Conservation (phyloP, 2,797 vertebrate species). For the Lepilemur septentrionalis region DNA sequence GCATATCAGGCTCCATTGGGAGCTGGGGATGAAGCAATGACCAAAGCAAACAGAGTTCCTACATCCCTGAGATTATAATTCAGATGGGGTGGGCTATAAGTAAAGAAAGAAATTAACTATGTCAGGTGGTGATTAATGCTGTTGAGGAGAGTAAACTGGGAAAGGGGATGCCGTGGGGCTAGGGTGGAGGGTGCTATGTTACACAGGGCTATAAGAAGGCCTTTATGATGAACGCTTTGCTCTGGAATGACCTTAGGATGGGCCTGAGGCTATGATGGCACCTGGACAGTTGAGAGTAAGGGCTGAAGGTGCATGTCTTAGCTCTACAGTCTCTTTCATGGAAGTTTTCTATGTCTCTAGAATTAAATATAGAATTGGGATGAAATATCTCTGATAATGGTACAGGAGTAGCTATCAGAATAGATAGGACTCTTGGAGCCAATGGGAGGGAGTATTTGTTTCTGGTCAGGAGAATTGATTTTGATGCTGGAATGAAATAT, state of each 20-base stretch:
- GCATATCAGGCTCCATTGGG: neutral
- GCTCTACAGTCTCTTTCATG: neutral
- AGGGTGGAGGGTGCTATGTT: no score
- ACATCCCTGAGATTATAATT: neutral
- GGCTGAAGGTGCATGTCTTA: neutral
- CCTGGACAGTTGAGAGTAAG: neutral
- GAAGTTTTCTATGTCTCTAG: neutral
- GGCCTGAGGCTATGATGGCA: neutral
- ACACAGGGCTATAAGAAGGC: neutral
- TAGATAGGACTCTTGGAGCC: neutral
- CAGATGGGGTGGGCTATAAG: neutral
- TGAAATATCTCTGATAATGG: neutral
- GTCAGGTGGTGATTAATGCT: neutral
- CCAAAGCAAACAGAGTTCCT: neutral
- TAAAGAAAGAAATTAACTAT: neutral
- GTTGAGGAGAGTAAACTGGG: neutral
- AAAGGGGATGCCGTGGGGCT: neutral
- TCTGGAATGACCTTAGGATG: neutral
- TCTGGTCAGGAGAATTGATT: neutral
- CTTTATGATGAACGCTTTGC: neutral
- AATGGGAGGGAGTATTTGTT: neutral
- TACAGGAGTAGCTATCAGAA: neutral
- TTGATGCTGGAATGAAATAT: neutral
- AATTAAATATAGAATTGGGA: slow-evolving; percentile 10
- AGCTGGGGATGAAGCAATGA: neutral